Base-by-base conservation (phyloP, 2,113 vertebrate genomes). In the Cinclus cinclus region DNA sequence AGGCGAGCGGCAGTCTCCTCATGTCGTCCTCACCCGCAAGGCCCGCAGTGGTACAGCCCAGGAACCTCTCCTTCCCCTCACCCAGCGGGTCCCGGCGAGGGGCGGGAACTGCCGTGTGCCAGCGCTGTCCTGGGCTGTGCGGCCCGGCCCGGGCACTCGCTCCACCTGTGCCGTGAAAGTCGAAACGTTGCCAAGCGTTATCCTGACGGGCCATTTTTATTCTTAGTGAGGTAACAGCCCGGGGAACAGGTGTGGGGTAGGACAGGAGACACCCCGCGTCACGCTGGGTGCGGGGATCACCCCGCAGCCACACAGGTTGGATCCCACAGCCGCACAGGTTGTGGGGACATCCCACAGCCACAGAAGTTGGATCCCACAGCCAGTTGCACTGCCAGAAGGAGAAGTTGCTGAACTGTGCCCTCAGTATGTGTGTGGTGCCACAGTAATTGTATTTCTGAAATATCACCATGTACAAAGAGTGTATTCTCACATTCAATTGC, bases 81-180 rank as follows among this genome's bases (percentile, higher is more conserved):
- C 24, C 37, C 52, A 4, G 68, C 42, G 37, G 77, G 39, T 49
- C 68, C 18, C 41, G 3, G 56, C 31, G 50, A 19, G 6, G 22
- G 24, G 67, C 6, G 65, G 60, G 75, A 20, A 14, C 0, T 73
- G 53, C 59, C 37, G 1, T 65, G 68, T 50, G 59, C 27, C 22
- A 0, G 18, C 19, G 33, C 13, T 39, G 18, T 7, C 13, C 8
- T 47, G 31, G 5, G 80, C 39, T 16, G 28, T 11, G 10, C 33
- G 0, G 23, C 19, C 11, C 22, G 37, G 37, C 16, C 4, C 10
- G 23, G 20, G 0, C 37, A 0, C 13, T 13, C 37, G 8, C 27
- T 64, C 8, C 28, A 1, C 13, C 19, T 20, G 49, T 3, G 55
- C 21, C 12, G 6, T 25, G 31, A n/a, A 1, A 3, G 7, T 25